A percentile compares a stretch with the other conserved stretches of the same genome.
Conservation (phyloP, 1,140 invertebrate species). For the Holcopasites calliopsidis region DNA sequence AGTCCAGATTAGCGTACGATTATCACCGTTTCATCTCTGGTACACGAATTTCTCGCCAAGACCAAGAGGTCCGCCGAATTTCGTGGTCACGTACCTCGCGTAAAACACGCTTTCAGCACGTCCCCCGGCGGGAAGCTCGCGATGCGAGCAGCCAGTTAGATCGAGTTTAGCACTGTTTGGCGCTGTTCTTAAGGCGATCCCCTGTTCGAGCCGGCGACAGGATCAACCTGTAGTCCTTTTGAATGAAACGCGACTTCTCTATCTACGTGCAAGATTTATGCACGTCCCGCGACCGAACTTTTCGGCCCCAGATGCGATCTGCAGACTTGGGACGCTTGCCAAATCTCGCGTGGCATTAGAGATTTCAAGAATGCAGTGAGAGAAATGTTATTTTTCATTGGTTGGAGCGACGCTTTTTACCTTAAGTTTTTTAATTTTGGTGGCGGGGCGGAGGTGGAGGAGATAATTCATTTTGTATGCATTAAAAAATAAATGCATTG, state of each 20-base stretch:
- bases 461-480: no score
- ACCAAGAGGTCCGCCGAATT: constrained; percentile 27
- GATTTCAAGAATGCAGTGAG: background rate
- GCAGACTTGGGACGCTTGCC: constrained; percentile 41
- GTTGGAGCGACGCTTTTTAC: background rate
- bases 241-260: constrained; percentile 58
- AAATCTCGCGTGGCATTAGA: constrained; percentile 6
- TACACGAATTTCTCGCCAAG: background rate
- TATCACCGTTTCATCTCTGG: constrained; percentile 18
- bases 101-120: constrained; percentile 70
- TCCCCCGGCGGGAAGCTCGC: constrained; percentile 12
- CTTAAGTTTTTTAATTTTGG: no score
- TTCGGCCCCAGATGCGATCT: background rate
- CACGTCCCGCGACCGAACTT: constrained; percentile 53
- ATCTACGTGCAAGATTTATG: constrained; percentile 61
- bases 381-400: constrained; percentile 23
- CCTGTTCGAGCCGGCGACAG: constrained; percentile 7
- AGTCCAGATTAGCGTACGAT: constrained; percentile 7
- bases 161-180: constrained; percentile 71
- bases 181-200: constrained; percentile 42
- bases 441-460: no score
- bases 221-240: constrained; percentile 58
- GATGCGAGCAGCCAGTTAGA: constrained; percentile 54
- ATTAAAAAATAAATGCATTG: background rate
- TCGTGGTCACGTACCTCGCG: constrained; percentile 69